Conservation (phyloP, 2,888 invertebrate genomes). For the Polymixis lichenea region DNA sequence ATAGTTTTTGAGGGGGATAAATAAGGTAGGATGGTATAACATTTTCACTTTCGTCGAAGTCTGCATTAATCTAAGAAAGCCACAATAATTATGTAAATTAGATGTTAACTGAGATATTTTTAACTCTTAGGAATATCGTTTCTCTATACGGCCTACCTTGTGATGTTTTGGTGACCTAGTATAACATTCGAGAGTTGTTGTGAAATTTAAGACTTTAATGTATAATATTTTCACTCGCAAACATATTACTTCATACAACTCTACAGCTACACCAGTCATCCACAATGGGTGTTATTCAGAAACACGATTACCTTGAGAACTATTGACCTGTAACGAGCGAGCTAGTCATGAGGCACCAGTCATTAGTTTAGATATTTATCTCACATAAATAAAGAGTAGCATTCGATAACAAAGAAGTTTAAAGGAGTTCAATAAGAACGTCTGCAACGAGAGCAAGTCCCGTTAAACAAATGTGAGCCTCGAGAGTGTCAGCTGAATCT, state of each 20-base stretch:
- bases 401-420: slow-evolving; percentile 58
- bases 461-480: slow-evolving; percentile 58
- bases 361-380: slow-evolving; percentile 67
- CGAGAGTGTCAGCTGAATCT: slow-evolving; percentile 51
- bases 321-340: slow-evolving; percentile 80
- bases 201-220: slow-evolving; percentile 13
- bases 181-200: slow-evolving; percentile 17
- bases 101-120: slow-evolving; percentile 32
- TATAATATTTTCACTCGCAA: slow-evolving; percentile 11
- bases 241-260: slow-evolving; percentile 31
- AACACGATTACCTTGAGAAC: slow-evolving; percentile 85
- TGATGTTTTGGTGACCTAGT: slow-evolving; percentile 40
- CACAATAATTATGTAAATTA: slow-evolving; percentile 42
- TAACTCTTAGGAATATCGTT: slow-evolving; percentile 16
- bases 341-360: slow-evolving; percentile 65
- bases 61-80: slow-evolving; percentile 13
- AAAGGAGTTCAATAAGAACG: slow-evolving; percentile 50
- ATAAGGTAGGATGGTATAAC: too few relatives aligned
- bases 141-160: slow-evolving; percentile 11
- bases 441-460: slow-evolving; percentile 63
- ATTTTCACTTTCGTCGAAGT: slow-evolving; percentile 36
- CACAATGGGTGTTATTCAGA: slow-evolving; percentile 72
- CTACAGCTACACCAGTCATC: slow-evolving; percentile 47
- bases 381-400: slow-evolving; percentile 56
- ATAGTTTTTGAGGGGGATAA: neutral